These are phyloP conservation scores for Falco peregrinus DNA, from an alignment of 2,797 vertebrate genomes.

Conservation along the genomic window DNA sequence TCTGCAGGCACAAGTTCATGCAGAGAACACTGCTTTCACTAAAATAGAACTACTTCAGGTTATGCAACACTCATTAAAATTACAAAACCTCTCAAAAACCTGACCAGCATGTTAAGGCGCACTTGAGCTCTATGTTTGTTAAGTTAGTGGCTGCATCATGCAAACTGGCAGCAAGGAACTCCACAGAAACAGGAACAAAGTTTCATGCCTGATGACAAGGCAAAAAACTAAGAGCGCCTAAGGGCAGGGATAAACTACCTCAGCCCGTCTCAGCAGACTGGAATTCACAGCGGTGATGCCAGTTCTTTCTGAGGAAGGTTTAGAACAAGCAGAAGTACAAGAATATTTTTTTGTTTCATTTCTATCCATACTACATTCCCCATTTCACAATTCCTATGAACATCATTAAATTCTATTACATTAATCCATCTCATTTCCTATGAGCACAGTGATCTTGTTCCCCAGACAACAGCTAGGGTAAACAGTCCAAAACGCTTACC, in stretches of 20 bases:
- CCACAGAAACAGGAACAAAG: not conserved
- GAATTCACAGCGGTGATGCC: not conserved
- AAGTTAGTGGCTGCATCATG: slow-evolving; percentile 59
- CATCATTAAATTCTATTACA: not conserved
- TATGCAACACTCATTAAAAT: slow-evolving; percentile 58
- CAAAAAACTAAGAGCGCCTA: not conserved
- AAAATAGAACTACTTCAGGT: slow-evolving; percentile 41
- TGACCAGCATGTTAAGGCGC: slow-evolving; percentile 27
- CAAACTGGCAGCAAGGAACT: slow-evolving; percentile 34
- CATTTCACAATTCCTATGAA: not conserved
- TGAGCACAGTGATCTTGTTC: not conserved
- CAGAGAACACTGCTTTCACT: slow-evolving; percentile 48
- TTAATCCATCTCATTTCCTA: not conserved
- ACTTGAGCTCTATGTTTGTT: not conserved
- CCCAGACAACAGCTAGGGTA: not conserved
- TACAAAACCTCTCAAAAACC: slow-evolving; percentile 15
- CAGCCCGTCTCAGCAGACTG: accelerated
- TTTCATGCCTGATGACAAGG: slow-evolving; percentile 10
- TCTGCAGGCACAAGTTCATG: slow-evolving; percentile 60
- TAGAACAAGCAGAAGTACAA: not conserved
- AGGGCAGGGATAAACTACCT: not conserved
- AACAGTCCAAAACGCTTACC: not conserved
- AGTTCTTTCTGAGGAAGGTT: not conserved
- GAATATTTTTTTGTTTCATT: not conserved
- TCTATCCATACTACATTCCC: accelerated